Evolutionary conservation across 2,113 vertebrate species (phyloP).

Genomic region (Bos javanicus): DNA sequence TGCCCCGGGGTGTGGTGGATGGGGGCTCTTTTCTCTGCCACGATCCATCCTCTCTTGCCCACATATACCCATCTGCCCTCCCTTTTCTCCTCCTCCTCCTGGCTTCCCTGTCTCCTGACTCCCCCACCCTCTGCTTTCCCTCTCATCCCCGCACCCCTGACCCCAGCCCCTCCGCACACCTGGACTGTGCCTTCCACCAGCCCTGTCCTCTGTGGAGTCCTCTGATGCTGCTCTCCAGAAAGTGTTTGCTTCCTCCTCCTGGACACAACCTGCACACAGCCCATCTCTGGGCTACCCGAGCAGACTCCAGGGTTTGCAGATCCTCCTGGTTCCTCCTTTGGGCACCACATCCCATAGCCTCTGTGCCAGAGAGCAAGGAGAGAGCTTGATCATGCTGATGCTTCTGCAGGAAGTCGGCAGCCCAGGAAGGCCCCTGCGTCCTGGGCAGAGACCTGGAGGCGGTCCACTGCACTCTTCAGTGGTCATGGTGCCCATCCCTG

Average conservation of each 20-base stretch:
- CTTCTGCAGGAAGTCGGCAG: not conserved
- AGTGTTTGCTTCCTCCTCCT: not conserved
- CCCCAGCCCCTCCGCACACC: not conserved
- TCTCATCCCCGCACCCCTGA: fast-evolving
- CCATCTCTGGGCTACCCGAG: not conserved
- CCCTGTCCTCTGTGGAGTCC: not conserved
- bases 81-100: not conserved
- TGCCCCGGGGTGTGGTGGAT: not conserved
- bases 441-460: not conserved
- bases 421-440: no score
- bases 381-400: not conserved
- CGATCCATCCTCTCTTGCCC: not conserved
- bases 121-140: fast-evolving
- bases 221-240: not conserved
- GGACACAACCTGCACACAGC: not conserved
- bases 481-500: not conserved
- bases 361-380: not conserved
- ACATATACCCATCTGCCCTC: not conserved
- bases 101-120: not conserved
- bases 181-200: no score
- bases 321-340: not conserved
- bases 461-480: fast-evolving
- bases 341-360: not conserved
- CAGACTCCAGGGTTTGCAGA: not conserved
- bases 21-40: not conserved